phyloP scores from a whole-genome alignment of 2,113 vertebrate genomes.

The Beaufortia kweichowensis region DNA sequence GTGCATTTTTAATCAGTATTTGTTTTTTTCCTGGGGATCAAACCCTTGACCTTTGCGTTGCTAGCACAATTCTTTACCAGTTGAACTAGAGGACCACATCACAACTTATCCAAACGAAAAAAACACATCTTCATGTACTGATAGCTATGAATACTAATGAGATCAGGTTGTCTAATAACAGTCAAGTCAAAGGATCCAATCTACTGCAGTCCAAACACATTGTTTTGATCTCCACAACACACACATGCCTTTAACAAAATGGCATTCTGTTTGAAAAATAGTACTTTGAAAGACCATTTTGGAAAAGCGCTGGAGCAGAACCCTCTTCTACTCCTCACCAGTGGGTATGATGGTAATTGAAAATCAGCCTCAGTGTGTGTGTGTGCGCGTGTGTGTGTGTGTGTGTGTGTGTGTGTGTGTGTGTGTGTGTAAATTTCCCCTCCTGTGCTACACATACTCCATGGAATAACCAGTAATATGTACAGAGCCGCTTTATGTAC shows the following conservation, averaged over 20 bases:
- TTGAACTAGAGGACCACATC: too few relatives aligned
- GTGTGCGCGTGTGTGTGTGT: constrained; percentile 37
- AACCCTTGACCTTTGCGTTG: too few relatives aligned
- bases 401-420: constrained; percentile 10
- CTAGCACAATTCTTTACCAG: too few relatives aligned
- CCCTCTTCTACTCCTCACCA: constrained; percentile 39
- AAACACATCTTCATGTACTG: not conserved
- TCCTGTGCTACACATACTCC: not conserved
- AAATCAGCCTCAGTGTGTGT: constrained; percentile 61
- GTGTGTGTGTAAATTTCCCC: not conserved
- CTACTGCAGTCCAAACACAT: not conserved
- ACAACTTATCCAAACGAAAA: not conserved
- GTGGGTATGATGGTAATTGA: constrained; percentile 66
- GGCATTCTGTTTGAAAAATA: constrained; percentile 57
- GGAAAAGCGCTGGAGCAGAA: constrained; percentile 24
- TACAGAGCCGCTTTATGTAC: not conserved
- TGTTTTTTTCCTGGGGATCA: too few relatives aligned
- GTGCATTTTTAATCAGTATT: too few relatives aligned
- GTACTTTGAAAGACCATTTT: constrained; percentile 49
- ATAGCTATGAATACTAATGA: not conserved
- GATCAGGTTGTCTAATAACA: not conserved
- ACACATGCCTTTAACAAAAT: constrained; percentile 33
- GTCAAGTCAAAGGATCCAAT: constrained; percentile 13
- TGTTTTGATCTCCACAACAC: constrained; percentile 6
- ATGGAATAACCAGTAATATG: not conserved